Conservation (phyloP, 2,113 vertebrate species). For the Ascaphus truei region DNA sequence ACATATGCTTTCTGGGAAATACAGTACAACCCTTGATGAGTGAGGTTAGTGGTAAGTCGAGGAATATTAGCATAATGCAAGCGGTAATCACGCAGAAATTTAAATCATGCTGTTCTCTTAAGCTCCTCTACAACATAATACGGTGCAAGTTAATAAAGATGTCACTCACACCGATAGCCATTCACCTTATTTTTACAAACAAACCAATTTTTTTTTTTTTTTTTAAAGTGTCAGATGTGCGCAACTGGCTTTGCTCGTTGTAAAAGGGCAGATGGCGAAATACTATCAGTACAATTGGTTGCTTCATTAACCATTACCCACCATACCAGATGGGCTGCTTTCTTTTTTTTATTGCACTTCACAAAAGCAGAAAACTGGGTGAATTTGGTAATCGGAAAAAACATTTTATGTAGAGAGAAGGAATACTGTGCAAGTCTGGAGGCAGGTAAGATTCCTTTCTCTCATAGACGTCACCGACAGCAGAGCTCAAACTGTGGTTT, state of each 20-base stretch:
- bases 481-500: no score
- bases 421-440: no score
- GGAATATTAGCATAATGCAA: constrained; percentile 20
- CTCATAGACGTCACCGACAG: no score
- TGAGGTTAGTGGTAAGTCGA: neutral
- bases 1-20: neutral
- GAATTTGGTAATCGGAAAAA: no score
- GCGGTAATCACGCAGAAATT: neutral
- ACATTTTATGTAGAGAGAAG: no score
- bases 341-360: no score
- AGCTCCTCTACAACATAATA: constrained; percentile 6
- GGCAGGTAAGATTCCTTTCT: no score
- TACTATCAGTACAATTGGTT: constrained; percentile 39
- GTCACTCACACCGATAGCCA: neutral
- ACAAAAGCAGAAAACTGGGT: no score
- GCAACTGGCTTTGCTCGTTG: neutral
- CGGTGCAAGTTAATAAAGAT: constrained; percentile 8
- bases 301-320: neutral
- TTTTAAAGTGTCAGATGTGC: no score
- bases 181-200: constrained; percentile 28
- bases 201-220: constrained; percentile 2
- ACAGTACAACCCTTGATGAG: neutral
- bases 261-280: constrained; percentile 14
- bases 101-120: neutral
- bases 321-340: no score